phyloP scores from a whole-genome alignment of 64 coral and sea anemone species.

The Montipora cactus region DNA sequence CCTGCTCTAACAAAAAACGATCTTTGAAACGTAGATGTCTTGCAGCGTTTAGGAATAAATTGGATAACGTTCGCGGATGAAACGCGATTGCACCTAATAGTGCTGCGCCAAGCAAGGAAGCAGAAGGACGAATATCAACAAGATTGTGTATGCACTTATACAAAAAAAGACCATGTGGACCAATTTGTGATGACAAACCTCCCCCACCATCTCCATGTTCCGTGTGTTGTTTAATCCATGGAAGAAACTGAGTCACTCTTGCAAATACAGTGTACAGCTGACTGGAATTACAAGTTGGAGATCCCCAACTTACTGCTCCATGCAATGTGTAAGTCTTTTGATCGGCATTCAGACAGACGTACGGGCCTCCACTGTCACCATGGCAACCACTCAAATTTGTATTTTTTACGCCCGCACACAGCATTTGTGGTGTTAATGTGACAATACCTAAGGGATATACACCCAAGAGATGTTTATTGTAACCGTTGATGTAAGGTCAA shows the following conservation, averaged over 20 bases:
- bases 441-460: background rate
- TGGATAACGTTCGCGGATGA: too few relatives aligned
- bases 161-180: too few relatives aligned
- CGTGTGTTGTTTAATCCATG: slow-evolving; percentile 35
- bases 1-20: too few relatives aligned
- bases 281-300: slow-evolving; percentile 3
- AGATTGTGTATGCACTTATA: too few relatives aligned
- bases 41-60: too few relatives aligned
- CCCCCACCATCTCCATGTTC: background rate
- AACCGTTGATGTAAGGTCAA: background rate
- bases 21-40: too few relatives aligned
- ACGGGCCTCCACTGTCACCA: slow-evolving; percentile 71
- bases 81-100: too few relatives aligned
- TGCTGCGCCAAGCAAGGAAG: too few relatives aligned
- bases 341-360: slow-evolving; percentile 48
- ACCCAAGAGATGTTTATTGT: background rate
- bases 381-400: slow-evolving; percentile 64
- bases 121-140: too few relatives aligned
- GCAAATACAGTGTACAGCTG: slow-evolving; percentile 49
- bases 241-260: slow-evolving; percentile 46
- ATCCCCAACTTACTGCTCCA: slow-evolving; percentile 56
- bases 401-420: slow-evolving; percentile 42
- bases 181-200: background rate
- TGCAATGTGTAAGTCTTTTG: background rate
- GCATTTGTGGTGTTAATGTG: slow-evolving; percentile 32